phyloP scores from a whole-genome alignment of 2,113 vertebrate species.

The Siniperca knerii region DNA sequence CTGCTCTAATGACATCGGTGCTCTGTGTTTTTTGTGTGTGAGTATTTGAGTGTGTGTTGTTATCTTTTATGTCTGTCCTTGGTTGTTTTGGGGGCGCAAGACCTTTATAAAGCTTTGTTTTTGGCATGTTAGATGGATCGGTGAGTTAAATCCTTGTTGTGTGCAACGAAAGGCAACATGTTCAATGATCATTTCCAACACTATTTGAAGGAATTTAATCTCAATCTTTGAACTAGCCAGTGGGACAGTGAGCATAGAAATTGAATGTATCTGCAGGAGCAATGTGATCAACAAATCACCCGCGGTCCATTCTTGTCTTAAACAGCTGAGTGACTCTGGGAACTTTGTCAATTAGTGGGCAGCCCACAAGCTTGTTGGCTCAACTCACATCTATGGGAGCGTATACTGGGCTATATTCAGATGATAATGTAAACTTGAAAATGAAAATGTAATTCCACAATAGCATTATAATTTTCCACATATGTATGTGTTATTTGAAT shows the following conservation, averaged over 20 bases:
- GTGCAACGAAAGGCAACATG: background rate
- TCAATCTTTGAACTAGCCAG: background rate
- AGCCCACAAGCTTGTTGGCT: background rate
- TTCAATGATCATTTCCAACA: background rate
- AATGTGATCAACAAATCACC: background rate
- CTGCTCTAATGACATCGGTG: slow-evolving; percentile 33
- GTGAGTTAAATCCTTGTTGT: background rate
- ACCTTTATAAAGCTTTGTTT: slow-evolving; percentile 4
- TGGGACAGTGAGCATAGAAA: background rate
- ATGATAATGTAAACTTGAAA: too few relatives aligned
- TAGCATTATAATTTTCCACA: too few relatives aligned
- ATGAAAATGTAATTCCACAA: too few relatives aligned
- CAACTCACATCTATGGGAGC: background rate
- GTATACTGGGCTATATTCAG: too few relatives aligned
- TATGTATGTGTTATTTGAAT: too few relatives aligned
- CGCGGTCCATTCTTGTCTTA: background rate
- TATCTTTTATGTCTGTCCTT: background rate
- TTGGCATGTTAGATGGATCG: background rate
- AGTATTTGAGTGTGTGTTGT: background rate
- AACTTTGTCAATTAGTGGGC: background rate
- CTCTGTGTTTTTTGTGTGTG: background rate
- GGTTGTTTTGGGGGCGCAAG: background rate
- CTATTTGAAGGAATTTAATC: background rate
- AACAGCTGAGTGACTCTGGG: background rate
- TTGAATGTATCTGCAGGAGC: background rate